phyloP scores from a whole-genome alignment of 2,888 invertebrate species.

The Diplazon laetatorius region DNA sequence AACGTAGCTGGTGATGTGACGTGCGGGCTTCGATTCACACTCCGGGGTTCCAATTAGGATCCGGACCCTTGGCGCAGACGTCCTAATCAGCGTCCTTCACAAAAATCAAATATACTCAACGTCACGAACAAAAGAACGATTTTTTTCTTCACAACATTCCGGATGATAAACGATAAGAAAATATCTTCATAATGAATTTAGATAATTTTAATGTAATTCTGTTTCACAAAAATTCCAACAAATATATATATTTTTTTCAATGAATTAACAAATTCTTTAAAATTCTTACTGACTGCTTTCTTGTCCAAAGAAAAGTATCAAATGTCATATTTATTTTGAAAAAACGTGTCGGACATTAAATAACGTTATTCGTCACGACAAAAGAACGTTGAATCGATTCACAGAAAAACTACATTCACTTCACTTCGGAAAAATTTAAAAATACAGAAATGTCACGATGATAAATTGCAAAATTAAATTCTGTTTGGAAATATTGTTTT shows the following conservation, averaged over 20 bases:
- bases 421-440: slow-evolving; percentile 24
- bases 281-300: not conserved
- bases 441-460: slow-evolving; percentile 12
- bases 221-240: not conserved
- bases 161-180: not conserved
- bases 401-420: slow-evolving; percentile 49
- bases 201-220: not conserved
- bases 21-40: slow-evolving; percentile 20
- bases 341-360: too few species aligned
- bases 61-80: slow-evolving; percentile 34
- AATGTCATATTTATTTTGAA: too few species aligned
- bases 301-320: too few species aligned
- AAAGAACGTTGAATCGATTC: slow-evolving; percentile 21
- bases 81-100: slow-evolving; percentile 21
- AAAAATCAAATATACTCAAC: slow-evolving; percentile 9
- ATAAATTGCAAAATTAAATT: slow-evolving; percentile 18
- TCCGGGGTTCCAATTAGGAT: slow-evolving; percentile 49
- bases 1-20: slow-evolving; percentile 33
- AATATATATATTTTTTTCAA: too few species aligned
- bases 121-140: not conserved
- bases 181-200: not conserved
- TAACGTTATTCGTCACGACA: slow-evolving; percentile 8
- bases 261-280: slow-evolving; percentile 1
- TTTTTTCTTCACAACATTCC: not conserved
- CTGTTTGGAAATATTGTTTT: too few species aligned